phyloP scores from a whole-genome alignment of 2,113 vertebrate genomes.

The Falco punctatus region DNA sequence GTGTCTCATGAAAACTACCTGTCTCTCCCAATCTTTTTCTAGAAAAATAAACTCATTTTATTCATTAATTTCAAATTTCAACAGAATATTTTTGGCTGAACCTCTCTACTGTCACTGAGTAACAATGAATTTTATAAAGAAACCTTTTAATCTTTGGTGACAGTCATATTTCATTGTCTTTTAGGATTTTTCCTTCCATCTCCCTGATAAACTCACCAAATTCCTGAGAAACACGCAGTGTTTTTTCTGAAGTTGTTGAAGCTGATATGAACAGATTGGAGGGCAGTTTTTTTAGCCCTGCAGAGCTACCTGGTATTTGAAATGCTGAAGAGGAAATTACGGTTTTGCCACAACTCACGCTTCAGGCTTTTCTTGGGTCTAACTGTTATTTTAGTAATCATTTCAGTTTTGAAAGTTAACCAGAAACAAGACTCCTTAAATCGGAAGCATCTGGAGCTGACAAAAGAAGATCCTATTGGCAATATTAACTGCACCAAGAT shows the following conservation, averaged over 20 bases:
- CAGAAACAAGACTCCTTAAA: conserved; percentile 69
- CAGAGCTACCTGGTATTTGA: conserved; percentile 44
- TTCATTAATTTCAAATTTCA: not conserved
- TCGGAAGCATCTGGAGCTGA: conserved; percentile 72
- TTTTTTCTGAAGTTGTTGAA: not conserved
- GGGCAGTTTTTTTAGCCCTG: not conserved
- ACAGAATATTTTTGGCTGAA: not conserved
- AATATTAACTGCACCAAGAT: conserved; percentile 83
- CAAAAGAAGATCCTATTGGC: conserved; percentile 60
- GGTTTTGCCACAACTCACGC: conserved; percentile 74
- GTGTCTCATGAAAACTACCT: not conserved
- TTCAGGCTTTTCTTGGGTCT: conserved; percentile 61
- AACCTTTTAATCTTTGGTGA: not conserved
- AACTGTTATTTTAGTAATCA: conserved; percentile 53
- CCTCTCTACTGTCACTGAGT: not conserved
- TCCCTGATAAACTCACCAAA: not conserved
- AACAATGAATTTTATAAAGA: not conserved
- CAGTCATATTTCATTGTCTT: not conserved
- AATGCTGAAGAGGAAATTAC: conserved; percentile 79
- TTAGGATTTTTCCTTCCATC: conserved; percentile 2
- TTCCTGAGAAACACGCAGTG: not conserved
- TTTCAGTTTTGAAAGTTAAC: conserved; percentile 73
- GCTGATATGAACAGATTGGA: not conserved
- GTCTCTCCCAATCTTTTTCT: not conserved
- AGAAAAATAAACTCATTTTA: not conserved